Percentiles rank a stretch among this genome's conserved stretches.
phyloP scores from a whole-genome alignment of 1,140 invertebrate genomes.

The Lycorma delicatula region DNA sequence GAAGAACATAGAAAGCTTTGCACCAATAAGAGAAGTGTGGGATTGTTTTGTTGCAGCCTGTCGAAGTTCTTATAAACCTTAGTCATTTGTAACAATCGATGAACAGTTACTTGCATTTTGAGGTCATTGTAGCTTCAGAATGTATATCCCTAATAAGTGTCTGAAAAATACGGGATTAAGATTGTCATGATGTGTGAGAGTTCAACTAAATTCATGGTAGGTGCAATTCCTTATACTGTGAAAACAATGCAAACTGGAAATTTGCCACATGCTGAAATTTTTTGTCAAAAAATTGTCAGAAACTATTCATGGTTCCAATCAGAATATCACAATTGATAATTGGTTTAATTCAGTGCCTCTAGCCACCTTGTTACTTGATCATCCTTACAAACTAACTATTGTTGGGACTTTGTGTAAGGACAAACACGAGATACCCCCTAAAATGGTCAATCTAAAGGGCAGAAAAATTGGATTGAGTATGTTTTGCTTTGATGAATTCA shows the following conservation, averaged over 20 bases:
- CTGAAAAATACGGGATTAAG: constrained; percentile 37
- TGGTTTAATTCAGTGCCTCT: constrained; percentile 30
- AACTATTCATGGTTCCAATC: constrained; percentile 23
- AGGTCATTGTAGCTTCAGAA: constrained; percentile 34
- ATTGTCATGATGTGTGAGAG: constrained; percentile 33
- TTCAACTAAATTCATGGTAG: constrained; percentile 31
- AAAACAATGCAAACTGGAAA: constrained; percentile 24
- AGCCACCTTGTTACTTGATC: constrained; percentile 17
- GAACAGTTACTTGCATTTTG: constrained; percentile 36
- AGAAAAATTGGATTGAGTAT: constrained; percentile 15
- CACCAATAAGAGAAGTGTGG: constrained; percentile 35
- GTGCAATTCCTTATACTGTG: constrained; percentile 34
- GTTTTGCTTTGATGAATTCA: constrained; percentile 18
- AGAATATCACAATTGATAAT: constrained; percentile 34
- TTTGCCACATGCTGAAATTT: no score
- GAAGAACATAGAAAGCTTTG: constrained; percentile 31
- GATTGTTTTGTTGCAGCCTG: constrained; percentile 21
- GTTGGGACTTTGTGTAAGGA: constrained; percentile 29
- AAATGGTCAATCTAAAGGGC: constrained; percentile 18
- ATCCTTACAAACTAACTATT: constrained; percentile 24
- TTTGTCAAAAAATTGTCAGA: constrained; percentile 28
- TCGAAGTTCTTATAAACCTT: constrained; percentile 8
- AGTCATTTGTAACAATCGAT: constrained; percentile 31
- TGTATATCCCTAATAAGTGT: constrained; percentile 36
- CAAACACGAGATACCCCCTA: constrained; percentile 21